Conservation (phyloP, 1,140 invertebrate species). For the Idris sp. region DNA sequence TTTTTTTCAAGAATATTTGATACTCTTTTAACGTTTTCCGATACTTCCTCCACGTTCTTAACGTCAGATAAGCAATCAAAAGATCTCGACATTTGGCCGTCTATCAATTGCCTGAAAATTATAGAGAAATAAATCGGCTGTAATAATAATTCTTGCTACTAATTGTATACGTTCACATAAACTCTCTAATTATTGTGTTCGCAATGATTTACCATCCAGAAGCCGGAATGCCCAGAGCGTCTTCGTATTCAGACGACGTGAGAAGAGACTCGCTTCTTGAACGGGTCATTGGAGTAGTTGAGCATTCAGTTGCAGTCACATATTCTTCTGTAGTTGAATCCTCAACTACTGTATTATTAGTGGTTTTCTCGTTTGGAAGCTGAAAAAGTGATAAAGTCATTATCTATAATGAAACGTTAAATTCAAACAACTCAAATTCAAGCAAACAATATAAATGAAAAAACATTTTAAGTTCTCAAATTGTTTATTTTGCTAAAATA, state of each 20-base stretch:
- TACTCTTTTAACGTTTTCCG: slow-evolving; percentile 2
- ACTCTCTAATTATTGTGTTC: too few relatives aligned
- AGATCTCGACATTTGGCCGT: slow-evolving; percentile 21
- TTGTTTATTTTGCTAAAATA: too few relatives aligned
- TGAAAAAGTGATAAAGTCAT: neutral
- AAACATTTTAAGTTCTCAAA: too few relatives aligned
- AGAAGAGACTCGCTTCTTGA: slow-evolving; percentile 83
- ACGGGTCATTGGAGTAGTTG: slow-evolving; percentile 79
- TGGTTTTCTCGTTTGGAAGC: slow-evolving; percentile 7
- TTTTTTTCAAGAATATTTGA: slow-evolving; percentile 1
- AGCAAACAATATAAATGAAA: too few relatives aligned
- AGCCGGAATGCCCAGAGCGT: slow-evolving; percentile 49
- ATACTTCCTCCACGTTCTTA: slow-evolving; percentile 40
- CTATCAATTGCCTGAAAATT: slow-evolving; percentile 28
- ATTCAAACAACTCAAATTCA: too few relatives aligned
- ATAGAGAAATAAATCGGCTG: too few relatives aligned
- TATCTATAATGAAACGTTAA: too few relatives aligned
- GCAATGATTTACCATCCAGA: slow-evolving; percentile 38
- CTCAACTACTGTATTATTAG: slow-evolving; percentile 71
- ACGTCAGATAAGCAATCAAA: slow-evolving; percentile 40
- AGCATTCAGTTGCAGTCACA: slow-evolving; percentile 84
- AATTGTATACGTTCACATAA: too few relatives aligned
- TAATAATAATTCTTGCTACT: too few relatives aligned
- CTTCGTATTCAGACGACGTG: slow-evolving; percentile 82
- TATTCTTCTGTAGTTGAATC: slow-evolving; percentile 83